Evolutionary conservation across 2,113 vertebrate genomes (phyloP).

Genomic region (Zapornia atra): DNA sequence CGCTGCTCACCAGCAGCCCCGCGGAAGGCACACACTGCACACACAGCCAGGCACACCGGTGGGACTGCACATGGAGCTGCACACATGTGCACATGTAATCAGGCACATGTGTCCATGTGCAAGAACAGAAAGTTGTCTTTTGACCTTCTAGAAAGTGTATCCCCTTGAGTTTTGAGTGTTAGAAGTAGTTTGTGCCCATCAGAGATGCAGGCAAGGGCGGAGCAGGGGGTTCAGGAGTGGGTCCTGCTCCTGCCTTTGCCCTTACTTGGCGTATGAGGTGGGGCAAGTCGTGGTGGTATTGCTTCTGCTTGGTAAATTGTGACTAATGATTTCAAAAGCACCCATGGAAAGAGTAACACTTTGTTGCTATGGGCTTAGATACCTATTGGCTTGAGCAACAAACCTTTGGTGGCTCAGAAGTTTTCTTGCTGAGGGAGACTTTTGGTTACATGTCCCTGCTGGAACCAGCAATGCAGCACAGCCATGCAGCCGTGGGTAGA

Average conservation of each 20-base stretch:
- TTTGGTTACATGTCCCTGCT: background rate
- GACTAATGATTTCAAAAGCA: slow-evolving; percentile 25
- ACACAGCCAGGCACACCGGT: rapidly evolving
- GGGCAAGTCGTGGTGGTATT: background rate
- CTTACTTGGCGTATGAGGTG: background rate
- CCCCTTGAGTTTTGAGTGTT: too few relatives aligned
- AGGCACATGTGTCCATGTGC: rapidly evolving
- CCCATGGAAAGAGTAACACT: background rate
- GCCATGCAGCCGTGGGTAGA: background rate
- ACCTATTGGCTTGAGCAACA: background rate
- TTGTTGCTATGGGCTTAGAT: background rate
- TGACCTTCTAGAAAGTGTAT: background rate
- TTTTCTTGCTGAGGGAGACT: background rate
- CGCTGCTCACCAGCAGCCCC: background rate
- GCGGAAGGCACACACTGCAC: background rate
- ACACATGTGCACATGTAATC: background rate
- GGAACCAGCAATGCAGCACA: rapidly evolving
- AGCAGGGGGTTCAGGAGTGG: rapidly evolving
- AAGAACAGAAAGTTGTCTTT: background rate
- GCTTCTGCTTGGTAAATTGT: background rate
- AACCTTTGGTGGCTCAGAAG: background rate
- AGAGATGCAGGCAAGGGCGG: background rate
- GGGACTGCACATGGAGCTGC: rapidly evolving
- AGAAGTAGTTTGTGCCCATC: rapidly evolving
- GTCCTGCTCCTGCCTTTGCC: background rate